phyloP scores from a whole-genome alignment of 2,797 vertebrate species.

The Cossypha caffra region DNA sequence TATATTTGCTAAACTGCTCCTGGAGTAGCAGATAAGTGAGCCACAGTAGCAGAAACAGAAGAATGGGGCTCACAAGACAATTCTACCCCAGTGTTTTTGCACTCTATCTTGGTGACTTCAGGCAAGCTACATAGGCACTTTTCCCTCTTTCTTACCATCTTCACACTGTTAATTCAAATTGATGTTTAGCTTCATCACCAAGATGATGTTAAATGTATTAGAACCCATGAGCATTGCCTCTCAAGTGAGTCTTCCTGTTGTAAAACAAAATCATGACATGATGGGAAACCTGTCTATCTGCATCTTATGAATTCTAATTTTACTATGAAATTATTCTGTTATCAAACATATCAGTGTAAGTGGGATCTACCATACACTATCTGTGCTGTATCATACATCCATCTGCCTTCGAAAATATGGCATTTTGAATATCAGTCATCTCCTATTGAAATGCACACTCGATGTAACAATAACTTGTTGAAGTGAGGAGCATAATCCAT shows the following conservation, averaged over 20 bases:
- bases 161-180: not conserved
- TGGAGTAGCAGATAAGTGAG: not conserved
- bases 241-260: fast-evolving
- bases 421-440: not conserved
- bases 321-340: not conserved
- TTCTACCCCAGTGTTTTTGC: not conserved
- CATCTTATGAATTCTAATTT: not conserved
- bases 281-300: not conserved
- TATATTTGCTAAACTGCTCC: conserved; percentile 22
- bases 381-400: not conserved
- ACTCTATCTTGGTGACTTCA: not conserved
- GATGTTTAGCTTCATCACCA: not conserved
- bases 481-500: not conserved
- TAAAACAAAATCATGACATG: not conserved
- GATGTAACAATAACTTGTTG: not conserved
- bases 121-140: not conserved
- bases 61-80: fast-evolving
- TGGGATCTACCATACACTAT: not conserved
- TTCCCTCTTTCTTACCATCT: not conserved
- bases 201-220: not conserved
- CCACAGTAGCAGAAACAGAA: not conserved
- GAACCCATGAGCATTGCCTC: not conserved
- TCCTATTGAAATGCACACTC: not conserved
- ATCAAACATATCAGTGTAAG: not conserved
- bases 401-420: not conserved